These are phyloP conservation scores for Cheilosia pagana DNA, from an alignment of 2,888 invertebrate species.

Conservation along the genomic window DNA sequence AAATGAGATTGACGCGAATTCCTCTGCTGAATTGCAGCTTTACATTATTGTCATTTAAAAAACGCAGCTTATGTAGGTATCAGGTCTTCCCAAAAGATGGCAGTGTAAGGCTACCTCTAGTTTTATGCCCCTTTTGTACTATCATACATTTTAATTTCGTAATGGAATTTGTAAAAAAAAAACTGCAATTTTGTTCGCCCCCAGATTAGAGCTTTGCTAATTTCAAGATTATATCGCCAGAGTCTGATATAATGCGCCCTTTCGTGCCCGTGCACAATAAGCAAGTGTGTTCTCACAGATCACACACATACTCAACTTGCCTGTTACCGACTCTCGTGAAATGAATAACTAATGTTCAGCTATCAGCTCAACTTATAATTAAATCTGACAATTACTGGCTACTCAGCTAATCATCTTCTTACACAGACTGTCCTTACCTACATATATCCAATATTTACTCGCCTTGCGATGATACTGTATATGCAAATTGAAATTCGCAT, in stretches of 20 bases:
- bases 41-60: no score
- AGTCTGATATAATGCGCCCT: neutral
- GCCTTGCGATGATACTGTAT: conserved; percentile 5
- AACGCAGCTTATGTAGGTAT: no score
- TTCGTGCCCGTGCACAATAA: conserved; percentile 36
- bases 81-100: no score
- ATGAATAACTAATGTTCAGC: neutral
- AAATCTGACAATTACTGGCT: conserved; percentile 45
- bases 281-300: conserved; percentile 20
- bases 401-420: neutral
- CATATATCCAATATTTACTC: conserved; percentile 21
- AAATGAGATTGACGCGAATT: no score
- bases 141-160: no score
- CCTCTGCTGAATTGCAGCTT: no score
- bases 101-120: no score
- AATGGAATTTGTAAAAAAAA: no score
- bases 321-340: conserved; percentile 7
- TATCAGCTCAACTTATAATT: conserved; percentile 31
- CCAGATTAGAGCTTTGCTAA: no score
- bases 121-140: no score
- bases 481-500: conserved; percentile 42
- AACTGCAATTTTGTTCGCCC: no score
- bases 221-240: no score
- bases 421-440: conserved; percentile 11
- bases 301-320: conserved; percentile 3